These are phyloP conservation scores for Glandiceps talaboti DNA, from an alignment of 53 echinoderm and acorn worm genomes.

Conservation along the genomic window DNA sequence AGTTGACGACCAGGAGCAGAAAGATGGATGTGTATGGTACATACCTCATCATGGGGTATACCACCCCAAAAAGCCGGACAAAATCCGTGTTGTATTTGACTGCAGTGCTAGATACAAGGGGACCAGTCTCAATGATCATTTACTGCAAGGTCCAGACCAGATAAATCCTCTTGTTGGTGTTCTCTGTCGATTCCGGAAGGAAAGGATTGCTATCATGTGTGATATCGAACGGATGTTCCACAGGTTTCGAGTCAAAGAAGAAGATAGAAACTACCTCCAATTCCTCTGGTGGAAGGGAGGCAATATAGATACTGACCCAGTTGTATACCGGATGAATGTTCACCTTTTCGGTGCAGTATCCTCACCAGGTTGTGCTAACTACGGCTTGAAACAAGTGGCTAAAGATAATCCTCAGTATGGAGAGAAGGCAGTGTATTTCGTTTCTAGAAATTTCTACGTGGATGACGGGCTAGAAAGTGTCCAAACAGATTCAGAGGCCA, in stretches of 20 bases:
- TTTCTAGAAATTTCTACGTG: too few species aligned
- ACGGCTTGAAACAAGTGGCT: too few species aligned
- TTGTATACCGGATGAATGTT: slow-evolving; percentile 39
- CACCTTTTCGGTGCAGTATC: slow-evolving; percentile 44
- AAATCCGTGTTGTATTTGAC: too few species aligned
- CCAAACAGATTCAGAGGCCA: slow-evolving; percentile 5
- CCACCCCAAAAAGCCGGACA: too few species aligned
- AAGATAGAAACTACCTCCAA: slow-evolving; percentile 35
- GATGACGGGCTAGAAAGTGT: slow-evolving; percentile 49
- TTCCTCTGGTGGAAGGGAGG: slow-evolving; percentile 56
- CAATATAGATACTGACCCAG: neutral
- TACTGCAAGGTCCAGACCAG: too few species aligned
- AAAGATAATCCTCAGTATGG: too few species aligned
- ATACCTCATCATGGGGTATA: too few species aligned
- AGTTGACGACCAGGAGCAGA: too few species aligned
- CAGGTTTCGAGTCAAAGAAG: slow-evolving; percentile 22
- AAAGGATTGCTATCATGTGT: slow-evolving; percentile 32
- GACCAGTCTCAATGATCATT: too few species aligned
- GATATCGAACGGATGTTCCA: too few species aligned
- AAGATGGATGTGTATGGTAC: too few species aligned
- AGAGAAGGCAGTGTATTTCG: slow-evolving; percentile 31
- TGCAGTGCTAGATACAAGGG: too few species aligned
- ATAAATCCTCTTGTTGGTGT: slow-evolving; percentile 30
- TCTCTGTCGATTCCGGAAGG: slow-evolving; percentile 32
- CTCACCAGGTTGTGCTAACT: slow-evolving; percentile 42